Evolutionary conservation across 2,888 invertebrate genomes (phyloP).

Genomic region (Mesoligia furuncula): DNA sequence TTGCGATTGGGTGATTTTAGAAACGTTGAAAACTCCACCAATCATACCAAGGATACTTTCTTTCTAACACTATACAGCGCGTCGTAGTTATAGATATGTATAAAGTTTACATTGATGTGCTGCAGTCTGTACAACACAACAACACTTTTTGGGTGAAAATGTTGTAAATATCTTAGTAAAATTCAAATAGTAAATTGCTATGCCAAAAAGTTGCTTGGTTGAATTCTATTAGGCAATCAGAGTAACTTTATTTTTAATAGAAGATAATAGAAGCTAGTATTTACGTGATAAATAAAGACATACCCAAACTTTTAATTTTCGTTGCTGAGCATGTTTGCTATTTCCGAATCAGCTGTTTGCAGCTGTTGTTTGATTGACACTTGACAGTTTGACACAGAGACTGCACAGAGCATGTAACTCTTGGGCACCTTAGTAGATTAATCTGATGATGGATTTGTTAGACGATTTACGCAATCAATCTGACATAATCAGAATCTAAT

Average conservation of each 20-base stretch:
- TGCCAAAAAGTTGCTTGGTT: not conserved
- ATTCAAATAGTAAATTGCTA: not conserved
- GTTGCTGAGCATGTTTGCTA: no score
- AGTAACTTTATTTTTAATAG: not conserved
- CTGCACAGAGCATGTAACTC: no score
- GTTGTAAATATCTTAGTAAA: not conserved
- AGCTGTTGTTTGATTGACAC: constrained; percentile 35
- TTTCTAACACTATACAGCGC: no score
- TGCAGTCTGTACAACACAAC: no score
- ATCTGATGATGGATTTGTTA: not conserved
- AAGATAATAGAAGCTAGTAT: not conserved
- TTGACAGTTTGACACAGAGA: not conserved
- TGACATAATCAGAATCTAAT: not conserved
- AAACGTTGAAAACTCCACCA: no score
- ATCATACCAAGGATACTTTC: no score
- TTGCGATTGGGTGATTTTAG: no score
- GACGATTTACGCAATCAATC: not conserved
- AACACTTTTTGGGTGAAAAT: constrained; percentile 6
- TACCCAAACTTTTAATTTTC: constrained; percentile 30
- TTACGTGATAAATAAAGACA: not conserved
- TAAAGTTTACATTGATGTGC: no score
- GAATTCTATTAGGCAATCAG: not conserved
- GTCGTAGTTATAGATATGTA: no score
- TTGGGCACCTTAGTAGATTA: not conserved
- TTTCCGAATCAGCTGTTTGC: constrained; percentile 49